Percentiles rank a stretch among this genome's conserved stretches.
phyloP scores from a whole-genome alignment of 2,113 vertebrate species.

The Zosterops borbonicus region DNA sequence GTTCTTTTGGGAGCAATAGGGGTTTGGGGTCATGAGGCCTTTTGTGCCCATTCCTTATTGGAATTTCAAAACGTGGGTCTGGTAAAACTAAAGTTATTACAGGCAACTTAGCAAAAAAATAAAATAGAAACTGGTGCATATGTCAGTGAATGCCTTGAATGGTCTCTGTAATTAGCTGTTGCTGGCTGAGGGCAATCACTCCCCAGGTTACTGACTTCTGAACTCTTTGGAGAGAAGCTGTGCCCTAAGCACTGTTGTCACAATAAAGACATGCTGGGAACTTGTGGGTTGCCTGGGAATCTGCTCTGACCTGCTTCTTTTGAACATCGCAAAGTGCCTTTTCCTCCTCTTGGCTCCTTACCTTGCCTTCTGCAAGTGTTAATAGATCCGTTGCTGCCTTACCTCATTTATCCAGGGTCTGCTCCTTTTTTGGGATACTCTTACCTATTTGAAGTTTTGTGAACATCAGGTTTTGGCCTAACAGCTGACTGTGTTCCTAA shows the following conservation, averaged over 20 bases:
- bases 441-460: background rate
- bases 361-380: background rate
- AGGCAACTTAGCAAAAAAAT: background rate
- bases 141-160: conserved; percentile 14
- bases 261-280: background rate
- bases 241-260: background rate
- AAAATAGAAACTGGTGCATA: background rate
- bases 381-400: background rate
- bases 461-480: background rate
- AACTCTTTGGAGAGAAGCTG: background rate
- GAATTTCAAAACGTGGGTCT: background rate
- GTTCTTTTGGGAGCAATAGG: background rate
- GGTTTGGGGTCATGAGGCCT: background rate
- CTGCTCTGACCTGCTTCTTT: background rate
- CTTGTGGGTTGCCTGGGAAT: background rate
- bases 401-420: background rate
- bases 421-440: background rate
- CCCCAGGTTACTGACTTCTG: background rate
- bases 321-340: background rate
- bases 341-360: background rate
- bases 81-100: background rate
- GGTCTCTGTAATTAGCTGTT: conserved; percentile 9
- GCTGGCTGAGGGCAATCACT: background rate
- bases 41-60: background rate
- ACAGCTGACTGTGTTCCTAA: background rate